Conservation (phyloP, 2,888 invertebrate species). For the Cephalotes varians region DNA sequence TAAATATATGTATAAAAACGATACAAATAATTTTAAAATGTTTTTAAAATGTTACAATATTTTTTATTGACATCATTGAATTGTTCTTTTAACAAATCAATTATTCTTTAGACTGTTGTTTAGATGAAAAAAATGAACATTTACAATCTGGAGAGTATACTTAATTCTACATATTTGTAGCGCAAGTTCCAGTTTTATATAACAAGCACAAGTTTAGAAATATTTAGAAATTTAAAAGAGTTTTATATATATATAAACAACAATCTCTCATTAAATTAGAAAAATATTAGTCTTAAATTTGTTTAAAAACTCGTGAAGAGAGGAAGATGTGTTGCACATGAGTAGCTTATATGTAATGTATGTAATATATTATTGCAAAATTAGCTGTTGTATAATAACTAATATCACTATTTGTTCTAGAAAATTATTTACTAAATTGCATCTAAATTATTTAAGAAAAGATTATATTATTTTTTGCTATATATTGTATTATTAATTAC, state of each 20-base stretch:
- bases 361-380: constrained; percentile 30
- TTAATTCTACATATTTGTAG: constrained; percentile 20
- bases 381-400: constrained; percentile 22
- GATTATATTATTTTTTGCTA: background rate
- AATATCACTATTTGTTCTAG: background rate
- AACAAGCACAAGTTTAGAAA: constrained; percentile 14
- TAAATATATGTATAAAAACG: background rate
- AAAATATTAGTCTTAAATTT: background rate
- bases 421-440: constrained; percentile 37
- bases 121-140: constrained; percentile 2
- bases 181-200: constrained; percentile 1
- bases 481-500: background rate
- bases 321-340: constrained; percentile 28
- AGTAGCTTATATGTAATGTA: constrained; percentile 24
- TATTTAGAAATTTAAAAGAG: constrained; percentile 35
- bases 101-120: constrained; percentile 8
- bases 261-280: constrained; percentile 4
- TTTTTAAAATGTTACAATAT: constrained; percentile 7
- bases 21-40: background rate
- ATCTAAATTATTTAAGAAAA: constrained; percentile 30
- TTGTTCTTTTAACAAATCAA: background rate
- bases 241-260: too few relatives aligned
- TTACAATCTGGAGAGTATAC: background rate
- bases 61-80: constrained; percentile 26
- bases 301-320: background rate